Percentiles rank a stretch among this genome's conserved stretches.
Evolutionary conservation across 2,888 invertebrate species (phyloP).

Genomic region (Meiosimyza decipiens): DNA sequence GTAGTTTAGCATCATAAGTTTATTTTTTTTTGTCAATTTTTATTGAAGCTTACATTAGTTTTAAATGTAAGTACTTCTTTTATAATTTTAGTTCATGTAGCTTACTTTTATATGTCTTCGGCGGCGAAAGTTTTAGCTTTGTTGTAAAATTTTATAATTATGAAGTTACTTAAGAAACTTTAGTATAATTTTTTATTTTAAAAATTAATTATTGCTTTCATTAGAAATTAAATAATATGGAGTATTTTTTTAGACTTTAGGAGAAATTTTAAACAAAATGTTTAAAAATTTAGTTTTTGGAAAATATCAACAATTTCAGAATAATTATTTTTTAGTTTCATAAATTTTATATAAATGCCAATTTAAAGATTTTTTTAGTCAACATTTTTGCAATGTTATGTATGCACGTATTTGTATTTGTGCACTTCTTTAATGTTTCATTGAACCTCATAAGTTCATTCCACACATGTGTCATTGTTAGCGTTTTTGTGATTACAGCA

Average conservation of each 20-base stretch:
- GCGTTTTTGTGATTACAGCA: no score
- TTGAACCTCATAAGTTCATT: no score
- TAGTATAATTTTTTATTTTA: constrained; percentile 20
- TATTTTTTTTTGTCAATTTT: constrained; percentile 2
- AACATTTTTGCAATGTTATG: no score
- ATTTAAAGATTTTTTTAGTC: no score
- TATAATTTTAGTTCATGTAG: not conserved
- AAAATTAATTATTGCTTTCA: constrained; percentile 33
- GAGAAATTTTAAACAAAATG: no score
- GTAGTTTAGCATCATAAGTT: not conserved
- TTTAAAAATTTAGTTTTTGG: no score
- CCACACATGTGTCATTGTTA: no score
- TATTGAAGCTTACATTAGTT: not conserved
- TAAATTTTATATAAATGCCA: no score
- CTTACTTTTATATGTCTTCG: constrained; percentile 6
- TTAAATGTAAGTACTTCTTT: constrained; percentile 2
- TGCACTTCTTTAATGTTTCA: no score
- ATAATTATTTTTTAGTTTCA: no score
- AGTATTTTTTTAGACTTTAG: constrained; percentile 4
- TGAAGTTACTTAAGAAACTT: not conserved
- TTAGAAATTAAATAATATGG: constrained; percentile 18
- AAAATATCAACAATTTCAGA: no score
- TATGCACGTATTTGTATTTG: no score
- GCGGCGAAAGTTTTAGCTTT: constrained; percentile 14
- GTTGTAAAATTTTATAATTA: not conserved